Base-by-base conservation (phyloP, 1,140 invertebrate genomes). In the Aphelenchoides fujianensis region DNA sequence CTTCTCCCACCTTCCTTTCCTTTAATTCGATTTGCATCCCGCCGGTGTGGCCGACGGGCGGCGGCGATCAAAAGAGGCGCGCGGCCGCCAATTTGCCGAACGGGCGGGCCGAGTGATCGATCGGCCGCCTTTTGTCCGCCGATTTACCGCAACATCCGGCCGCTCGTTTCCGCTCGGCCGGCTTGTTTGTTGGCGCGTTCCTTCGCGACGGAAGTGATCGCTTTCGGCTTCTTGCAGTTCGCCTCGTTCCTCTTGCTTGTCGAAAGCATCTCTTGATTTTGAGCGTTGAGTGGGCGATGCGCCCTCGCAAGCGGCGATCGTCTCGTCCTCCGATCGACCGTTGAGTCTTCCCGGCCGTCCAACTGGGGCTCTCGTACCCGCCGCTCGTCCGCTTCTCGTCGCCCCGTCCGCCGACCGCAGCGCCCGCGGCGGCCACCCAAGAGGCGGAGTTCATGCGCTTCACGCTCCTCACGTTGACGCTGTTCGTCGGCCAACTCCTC, bases 361-460 rank as follows among this genome's bases (percentile, higher is more conserved):
- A 48, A 23, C 41, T 48, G 41, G 41, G 41, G 12, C 41, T 48
- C 41, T 48, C 41, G 23, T 48, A 48, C 23, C 41, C 41, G 41
- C 12, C 41, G 41, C 41, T 48, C 41, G 41, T 48, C 23, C 41
- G 41, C 12, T 48, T 23, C 23, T 48, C 41, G 41, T 48, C 23
- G 41, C 12, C 23, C n/a, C n/a, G n/a, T 48, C 41, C 41, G 23
- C 23, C 41, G 41, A 48, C 41, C 55, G 55, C 34, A 30, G 27
- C 5, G 34, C 5, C 19, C 5, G 23, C 55, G 28, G 23, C 55
- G 5, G 23, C 7, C 5, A 32, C 5, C 28, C 5, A 59, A 16
- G 55, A 19, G 55, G 55, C 12, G 23, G 5, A 16, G 5, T 59
- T 32, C 55, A 59, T 59, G 55, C 55, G 55, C 34, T 59, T 59